These are phyloP conservation scores for Jacana jacana DNA, from an alignment of 2,113 vertebrate genomes.

Conservation along the genomic window DNA sequence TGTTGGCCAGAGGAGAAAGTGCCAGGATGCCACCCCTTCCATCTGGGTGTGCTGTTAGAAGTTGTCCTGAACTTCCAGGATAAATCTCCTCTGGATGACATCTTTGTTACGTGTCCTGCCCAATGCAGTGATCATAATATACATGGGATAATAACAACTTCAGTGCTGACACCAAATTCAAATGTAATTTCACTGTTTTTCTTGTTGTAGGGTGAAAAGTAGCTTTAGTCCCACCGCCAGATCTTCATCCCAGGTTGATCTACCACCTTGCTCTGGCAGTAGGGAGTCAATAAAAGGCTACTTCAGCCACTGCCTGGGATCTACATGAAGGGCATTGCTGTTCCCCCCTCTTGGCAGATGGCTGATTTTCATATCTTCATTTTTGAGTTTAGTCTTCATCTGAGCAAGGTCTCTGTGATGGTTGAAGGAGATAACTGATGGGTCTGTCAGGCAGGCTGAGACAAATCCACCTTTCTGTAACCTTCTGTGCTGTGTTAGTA, in stretches of 20 bases:
- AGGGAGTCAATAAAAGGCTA: background rate
- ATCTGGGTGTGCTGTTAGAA: background rate
- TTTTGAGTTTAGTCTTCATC: background rate
- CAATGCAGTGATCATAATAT: background rate
- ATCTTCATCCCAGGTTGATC: background rate
- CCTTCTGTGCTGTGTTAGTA: background rate
- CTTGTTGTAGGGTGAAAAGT: background rate
- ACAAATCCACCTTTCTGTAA: background rate
- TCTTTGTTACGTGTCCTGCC: background rate
- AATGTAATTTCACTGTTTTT: background rate
- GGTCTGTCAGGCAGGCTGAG: background rate
- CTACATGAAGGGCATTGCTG: background rate
- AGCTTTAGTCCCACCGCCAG: background rate
- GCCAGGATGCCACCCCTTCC: background rate
- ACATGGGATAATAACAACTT: background rate
- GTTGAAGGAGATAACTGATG: background rate
- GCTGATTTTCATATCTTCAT: background rate
- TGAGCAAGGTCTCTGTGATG: background rate
- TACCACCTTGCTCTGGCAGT: background rate
- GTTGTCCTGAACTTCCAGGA: background rate
- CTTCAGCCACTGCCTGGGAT: background rate
- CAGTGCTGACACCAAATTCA: background rate
- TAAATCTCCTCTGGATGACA: background rate
- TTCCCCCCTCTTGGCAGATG: background rate
- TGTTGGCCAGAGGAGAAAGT: background rate